phyloP scores from a whole-genome alignment of 2,888 invertebrate genomes.

The Dryadula phaetusa region DNA sequence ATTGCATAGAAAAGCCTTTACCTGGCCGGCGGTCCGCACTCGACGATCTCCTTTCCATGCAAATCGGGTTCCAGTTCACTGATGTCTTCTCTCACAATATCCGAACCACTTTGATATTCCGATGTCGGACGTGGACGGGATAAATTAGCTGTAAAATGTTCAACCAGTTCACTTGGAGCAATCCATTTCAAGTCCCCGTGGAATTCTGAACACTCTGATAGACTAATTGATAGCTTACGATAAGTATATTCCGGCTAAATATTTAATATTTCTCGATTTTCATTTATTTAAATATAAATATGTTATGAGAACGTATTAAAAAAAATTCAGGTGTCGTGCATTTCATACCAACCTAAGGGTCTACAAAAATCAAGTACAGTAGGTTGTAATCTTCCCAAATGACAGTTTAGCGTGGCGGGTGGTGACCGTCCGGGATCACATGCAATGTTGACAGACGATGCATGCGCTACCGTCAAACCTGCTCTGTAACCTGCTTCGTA shows the following conservation, averaged over 20 bases:
- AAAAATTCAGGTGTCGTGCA: not conserved
- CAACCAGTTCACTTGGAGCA: not conserved
- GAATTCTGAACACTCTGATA: not conserved
- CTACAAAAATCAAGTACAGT: conserved; percentile 81
- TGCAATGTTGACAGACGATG: conserved; percentile 89
- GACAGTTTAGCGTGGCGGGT: conserved; percentile 85
- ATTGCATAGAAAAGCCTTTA: conserved; percentile 59
- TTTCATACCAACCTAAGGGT: conserved; percentile 64
- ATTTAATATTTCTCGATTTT: not conserved
- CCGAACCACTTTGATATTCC: conserved; percentile 79
- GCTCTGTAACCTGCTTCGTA: conserved; percentile 91
- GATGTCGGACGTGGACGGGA: conserved; percentile 75
- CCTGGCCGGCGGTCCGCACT: conserved; percentile 88
- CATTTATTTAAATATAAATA: not conserved
- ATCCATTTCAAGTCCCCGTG: not conserved
- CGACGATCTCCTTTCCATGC: conserved; percentile 64
- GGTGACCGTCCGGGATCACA: conserved; percentile 86
- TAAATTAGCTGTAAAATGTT: conserved; percentile 64
- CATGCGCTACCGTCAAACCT: conserved; percentile 92
- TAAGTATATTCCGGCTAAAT: too few relatives aligned
- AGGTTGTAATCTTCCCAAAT: conserved; percentile 86
- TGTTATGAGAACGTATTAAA: not conserved
- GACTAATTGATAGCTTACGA: too few relatives aligned
- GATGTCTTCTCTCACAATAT: conserved; percentile 84
- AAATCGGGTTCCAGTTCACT: conserved; percentile 83